phyloP scores from a whole-genome alignment of 2,797 vertebrate species.

The Trachurus trachurus region DNA sequence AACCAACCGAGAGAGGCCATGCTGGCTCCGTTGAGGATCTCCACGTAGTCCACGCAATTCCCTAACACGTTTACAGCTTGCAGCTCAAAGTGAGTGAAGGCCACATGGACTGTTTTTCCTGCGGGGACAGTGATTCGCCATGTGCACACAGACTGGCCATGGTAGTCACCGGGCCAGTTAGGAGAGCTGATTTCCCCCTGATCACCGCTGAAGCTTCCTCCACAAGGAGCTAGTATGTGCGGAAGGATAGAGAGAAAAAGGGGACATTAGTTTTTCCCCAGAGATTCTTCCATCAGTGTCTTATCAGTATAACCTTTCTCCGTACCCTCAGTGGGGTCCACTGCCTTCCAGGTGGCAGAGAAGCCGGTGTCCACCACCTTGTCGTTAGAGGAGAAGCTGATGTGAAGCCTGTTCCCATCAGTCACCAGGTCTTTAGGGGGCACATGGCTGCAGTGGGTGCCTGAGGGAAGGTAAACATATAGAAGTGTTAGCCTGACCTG shows the following conservation, averaged over 20 bases:
- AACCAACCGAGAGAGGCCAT: slow-evolving; percentile 68
- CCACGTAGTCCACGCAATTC: slow-evolving; percentile 84
- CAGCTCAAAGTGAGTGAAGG: slow-evolving; percentile 85
- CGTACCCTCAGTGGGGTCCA: slow-evolving; percentile 76
- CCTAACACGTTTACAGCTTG: slow-evolving; percentile 74
- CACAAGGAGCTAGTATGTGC: slow-evolving; percentile 78
- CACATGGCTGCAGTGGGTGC: slow-evolving; percentile 80
- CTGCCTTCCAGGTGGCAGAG: slow-evolving; percentile 78
- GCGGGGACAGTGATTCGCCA: slow-evolving; percentile 80
- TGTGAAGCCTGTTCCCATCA: slow-evolving; percentile 73
- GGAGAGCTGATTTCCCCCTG: slow-evolving; percentile 83
- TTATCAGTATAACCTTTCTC: slow-evolving; percentile 7
- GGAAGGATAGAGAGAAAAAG: neutral
- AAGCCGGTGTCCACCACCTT: slow-evolving; percentile 87
- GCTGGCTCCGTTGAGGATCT: slow-evolving; percentile 78
- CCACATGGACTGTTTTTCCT: slow-evolving; percentile 69
- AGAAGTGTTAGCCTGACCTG: neutral
- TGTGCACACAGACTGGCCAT: slow-evolving; percentile 80
- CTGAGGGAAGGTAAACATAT: slow-evolving; percentile 64
- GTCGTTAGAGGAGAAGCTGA: slow-evolving; percentile 84
- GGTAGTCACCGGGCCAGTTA: slow-evolving; percentile 82
- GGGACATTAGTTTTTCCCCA: neutral
- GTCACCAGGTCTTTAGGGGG: slow-evolving; percentile 81
- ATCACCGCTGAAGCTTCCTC: slow-evolving; percentile 75
- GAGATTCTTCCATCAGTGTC: neutral